Conservation (phyloP, 2,888 invertebrate genomes). For the Scaptomyza caliginosa region DNA sequence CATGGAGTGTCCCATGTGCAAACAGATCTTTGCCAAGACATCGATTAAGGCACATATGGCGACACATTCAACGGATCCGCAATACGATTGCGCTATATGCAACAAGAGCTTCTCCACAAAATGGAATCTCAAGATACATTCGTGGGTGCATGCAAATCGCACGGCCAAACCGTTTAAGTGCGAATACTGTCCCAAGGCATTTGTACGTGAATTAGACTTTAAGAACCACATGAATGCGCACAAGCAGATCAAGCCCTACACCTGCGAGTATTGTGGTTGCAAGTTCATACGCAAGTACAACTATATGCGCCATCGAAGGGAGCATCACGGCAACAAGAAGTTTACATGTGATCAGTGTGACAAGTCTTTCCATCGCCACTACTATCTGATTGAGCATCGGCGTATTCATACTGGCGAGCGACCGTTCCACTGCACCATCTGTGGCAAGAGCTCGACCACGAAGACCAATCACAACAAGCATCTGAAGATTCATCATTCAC, state of each 20-base stretch:
- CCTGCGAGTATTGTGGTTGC: constrained; percentile 95
- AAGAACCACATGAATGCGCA: constrained; percentile 94
- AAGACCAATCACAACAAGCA: constrained; percentile 96
- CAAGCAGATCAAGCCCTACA: constrained; percentile 91
- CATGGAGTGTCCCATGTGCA: constrained; percentile 89
- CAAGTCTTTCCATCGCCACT: constrained; percentile 93
- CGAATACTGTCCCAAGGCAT: constrained; percentile 92
- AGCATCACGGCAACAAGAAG: constrained; percentile 92
- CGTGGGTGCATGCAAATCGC: constrained; percentile 94
- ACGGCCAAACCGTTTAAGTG: constrained; percentile 94
- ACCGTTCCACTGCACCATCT: constrained; percentile 93
- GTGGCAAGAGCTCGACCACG: constrained; percentile 94
- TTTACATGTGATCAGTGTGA: constrained; percentile 91
- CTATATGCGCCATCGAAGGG: constrained; percentile 92
- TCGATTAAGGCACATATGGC: constrained; percentile 92
- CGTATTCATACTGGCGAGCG: constrained; percentile 91
- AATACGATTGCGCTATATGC: constrained; percentile 92
- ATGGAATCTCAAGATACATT: constrained; percentile 95
- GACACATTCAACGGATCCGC: constrained; percentile 90
- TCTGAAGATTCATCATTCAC: constrained; percentile 93
- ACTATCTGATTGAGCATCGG: constrained; percentile 94
- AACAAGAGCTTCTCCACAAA: constrained; percentile 94
- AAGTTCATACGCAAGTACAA: constrained; percentile 95
- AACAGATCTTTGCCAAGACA: constrained; percentile 89
- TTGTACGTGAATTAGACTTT: constrained; percentile 92